Percentiles rank a stretch among this genome's conserved stretches.
These are phyloP conservation scores for Apis laboriosa DNA, from an alignment of 1,140 invertebrate species.

Conservation along the genomic window DNA sequence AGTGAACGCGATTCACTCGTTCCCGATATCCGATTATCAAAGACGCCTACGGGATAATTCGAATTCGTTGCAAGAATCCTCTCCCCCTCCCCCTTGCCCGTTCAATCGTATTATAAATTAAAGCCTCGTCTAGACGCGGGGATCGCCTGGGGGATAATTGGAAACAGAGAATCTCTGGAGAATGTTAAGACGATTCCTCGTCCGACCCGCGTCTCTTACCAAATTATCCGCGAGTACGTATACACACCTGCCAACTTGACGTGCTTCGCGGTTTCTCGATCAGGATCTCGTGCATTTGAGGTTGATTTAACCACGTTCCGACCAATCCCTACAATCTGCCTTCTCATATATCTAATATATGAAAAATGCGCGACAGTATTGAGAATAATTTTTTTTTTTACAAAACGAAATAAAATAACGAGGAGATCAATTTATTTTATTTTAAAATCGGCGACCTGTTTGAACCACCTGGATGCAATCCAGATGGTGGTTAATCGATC, in stretches of 20 bases:
- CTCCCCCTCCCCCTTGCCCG: neutral
- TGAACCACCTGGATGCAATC: too few relatives aligned
- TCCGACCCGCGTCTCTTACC: neutral
- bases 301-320: too few relatives aligned
- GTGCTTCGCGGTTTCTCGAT: neutral
- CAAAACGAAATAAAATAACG: too few relatives aligned
- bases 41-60: constrained; percentile 13
- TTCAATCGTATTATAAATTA: constrained; percentile 48
- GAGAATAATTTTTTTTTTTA: too few relatives aligned
- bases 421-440: too few relatives aligned
- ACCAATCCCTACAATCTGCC: too few relatives aligned
- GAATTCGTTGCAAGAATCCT: constrained; percentile 5
- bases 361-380: too few relatives aligned
- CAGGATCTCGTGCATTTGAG: too few relatives aligned
- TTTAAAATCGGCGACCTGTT: too few relatives aligned
- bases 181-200: constrained; percentile 28
- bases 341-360: too few relatives aligned
- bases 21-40: constrained; percentile 3
- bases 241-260: neutral
- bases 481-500: too few relatives aligned
- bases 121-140: constrained; percentile 33
- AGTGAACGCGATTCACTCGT: neutral
- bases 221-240: constrained; percentile 26
- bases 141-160: constrained; percentile 37
- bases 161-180: constrained; percentile 31